phyloP scores from a whole-genome alignment of 2,797 vertebrate genomes.

The Sebastes trivittatus region DNA sequence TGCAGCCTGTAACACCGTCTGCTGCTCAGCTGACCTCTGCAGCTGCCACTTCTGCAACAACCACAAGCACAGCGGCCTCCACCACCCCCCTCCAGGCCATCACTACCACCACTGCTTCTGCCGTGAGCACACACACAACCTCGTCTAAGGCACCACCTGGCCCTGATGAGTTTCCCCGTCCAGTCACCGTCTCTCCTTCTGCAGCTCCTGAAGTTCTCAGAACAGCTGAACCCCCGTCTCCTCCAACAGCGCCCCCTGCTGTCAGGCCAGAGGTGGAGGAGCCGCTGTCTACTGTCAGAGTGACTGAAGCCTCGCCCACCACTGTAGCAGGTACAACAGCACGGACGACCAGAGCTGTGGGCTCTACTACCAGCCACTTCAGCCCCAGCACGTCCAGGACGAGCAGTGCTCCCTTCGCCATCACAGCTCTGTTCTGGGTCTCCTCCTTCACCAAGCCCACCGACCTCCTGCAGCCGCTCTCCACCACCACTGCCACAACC shows the following conservation, averaged over 20 bases:
- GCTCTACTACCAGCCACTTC: constrained; percentile 14
- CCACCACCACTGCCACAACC: constrained; percentile 29
- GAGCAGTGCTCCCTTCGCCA: constrained; percentile 45
- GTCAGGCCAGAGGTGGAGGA: constrained; percentile 52
- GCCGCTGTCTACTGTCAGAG: constrained; percentile 46
- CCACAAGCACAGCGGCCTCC: constrained; percentile 21
- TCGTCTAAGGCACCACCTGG: not conserved
- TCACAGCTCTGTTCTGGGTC: constrained; percentile 53
- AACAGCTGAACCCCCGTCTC: constrained; percentile 4
- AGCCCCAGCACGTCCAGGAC: constrained; percentile 49
- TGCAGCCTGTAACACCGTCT: constrained; percentile 54
- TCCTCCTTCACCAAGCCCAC: constrained; percentile 43
- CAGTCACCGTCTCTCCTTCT: constrained; percentile 27
- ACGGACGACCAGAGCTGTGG: constrained; percentile 14
- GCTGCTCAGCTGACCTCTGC: constrained; percentile 47
- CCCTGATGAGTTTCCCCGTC: constrained; percentile 9
- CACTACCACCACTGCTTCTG: not conserved
- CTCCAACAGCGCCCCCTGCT: constrained; percentile 16
- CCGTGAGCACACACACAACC: constrained; percentile 17
- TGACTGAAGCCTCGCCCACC: constrained; percentile 38
- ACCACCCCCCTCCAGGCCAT: not conserved
- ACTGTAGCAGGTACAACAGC: constrained; percentile 20
- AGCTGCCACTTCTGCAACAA: constrained; percentile 56
- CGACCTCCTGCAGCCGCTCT: not conserved
- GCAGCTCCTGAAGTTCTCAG: constrained; percentile 27